Evolutionary conservation across 1,140 invertebrate genomes (phyloP), one percentile per base, ranked within the genome.

Genomic region (Ruditapes philippinarum): DNA sequence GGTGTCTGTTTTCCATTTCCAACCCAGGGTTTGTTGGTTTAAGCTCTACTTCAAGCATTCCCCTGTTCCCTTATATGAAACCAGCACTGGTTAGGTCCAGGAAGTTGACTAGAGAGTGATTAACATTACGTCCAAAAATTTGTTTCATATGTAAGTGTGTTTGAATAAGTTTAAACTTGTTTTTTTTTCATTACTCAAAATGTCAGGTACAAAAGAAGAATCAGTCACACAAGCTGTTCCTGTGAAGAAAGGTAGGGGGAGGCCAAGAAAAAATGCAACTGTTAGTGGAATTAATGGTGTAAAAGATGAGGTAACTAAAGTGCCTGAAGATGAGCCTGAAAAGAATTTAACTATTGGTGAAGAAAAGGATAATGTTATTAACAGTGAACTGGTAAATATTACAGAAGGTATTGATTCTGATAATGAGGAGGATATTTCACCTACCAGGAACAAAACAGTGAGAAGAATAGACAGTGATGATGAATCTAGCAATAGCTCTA

Each of bases 401-500:
- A 31, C 31, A 0, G n/a, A 11, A 33, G 76, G 57, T 78, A 25
- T n/a, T 49, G 74, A 0, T 57, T 25, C 76, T 57, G n/a, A 49
- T 25, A 28, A 45, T 51, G 51, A 79, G 42, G 76, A 79, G 45
- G 28, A 76, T 0, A 28, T 76, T 42, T 11, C 19, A 0, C 33
- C 12, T 19, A 14, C 22, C 4, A 70, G 65, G 33, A 70, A 38
- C 11, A 36, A 25, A 28, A 28, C 65, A 38, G 65, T 40, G 17
- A 70, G 33, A 28, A 70, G 57, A 19, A 70, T 45, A 73, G 82
- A 84, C n/a, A 73, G 82, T 11, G 62, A 84, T 51, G 49, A 57
- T 36, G 68, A 84, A 2, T 33, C 0, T 0, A 28, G 54, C 36
- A 68, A 84, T 14, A 28, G 40, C 31, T 65, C 60, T 65, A 36